Base-by-base conservation (phyloP, 2,888 invertebrate species). In the Fragum fragum region DNA sequence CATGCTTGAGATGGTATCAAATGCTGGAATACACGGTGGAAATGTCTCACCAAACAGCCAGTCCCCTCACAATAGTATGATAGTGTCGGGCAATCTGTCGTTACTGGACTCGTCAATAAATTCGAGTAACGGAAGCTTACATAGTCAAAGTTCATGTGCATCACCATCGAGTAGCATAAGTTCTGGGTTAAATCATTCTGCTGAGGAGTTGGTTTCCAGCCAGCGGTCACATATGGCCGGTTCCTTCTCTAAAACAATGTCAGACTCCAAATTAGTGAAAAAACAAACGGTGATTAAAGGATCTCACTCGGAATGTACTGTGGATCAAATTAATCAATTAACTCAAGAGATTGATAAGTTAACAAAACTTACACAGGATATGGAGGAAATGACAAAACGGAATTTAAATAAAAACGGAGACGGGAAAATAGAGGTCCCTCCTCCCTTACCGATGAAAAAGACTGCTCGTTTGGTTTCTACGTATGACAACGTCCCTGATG, bases 181-280 rank as follows among this genome's bases (percentile, higher is more conserved):
- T 94, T 98, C 98, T 0, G 97, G 97, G 94, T 95, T 98, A 90
- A 98, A 98, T 95, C 97, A 97, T 90, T 98, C 98, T n/a, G 87
- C 91, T 1, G 93, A 93, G 69, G 93, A 93, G 71, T 82, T 92
- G 53, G 73, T 85, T 53, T 73, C 79, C 52, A 81, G 83, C 36
- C 71, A 79, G 42, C 76, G 70, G 29, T 80, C 80, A 28, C 61
- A 78, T 18, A 71, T 73, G 21, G 81, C 76, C 14, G 84, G 81
- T 59, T 83, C 84, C 57, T 88, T 89, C 69, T 88, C 89, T 29
- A 79, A 86, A 28, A 87, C 90, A 23, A 81, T 87, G 47, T 89
- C 90, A 16, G 90, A 90, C 36, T 86, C 88, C n/a, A 86, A 85
- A 42, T 52, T 82, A 42, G 76, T 82, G 61, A 83, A 85, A 29